Evolutionary conservation across 2,113 vertebrate species (phyloP).

Genomic region (Cettia cetti): DNA sequence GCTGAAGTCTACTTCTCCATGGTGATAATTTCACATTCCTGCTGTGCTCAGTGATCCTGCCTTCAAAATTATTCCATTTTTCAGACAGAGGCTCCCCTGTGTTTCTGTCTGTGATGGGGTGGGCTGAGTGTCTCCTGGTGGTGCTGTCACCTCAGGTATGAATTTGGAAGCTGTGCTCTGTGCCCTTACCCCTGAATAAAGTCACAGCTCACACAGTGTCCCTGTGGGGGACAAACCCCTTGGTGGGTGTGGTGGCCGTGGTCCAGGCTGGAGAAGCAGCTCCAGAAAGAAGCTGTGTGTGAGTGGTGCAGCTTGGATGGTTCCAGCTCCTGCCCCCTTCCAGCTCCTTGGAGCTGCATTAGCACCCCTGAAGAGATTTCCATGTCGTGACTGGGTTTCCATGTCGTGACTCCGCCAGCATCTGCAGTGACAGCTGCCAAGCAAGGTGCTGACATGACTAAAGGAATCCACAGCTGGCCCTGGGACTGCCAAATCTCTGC

Average conservation of each 20-base stretch:
- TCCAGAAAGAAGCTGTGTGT: neutral
- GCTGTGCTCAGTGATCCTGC: neutral
- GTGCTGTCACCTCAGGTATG: neutral
- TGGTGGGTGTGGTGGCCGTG: neutral
- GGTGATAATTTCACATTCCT: neutral
- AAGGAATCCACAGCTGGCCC: neutral
- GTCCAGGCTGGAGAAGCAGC: neutral
- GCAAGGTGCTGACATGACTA: neutral
- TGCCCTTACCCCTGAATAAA: neutral
- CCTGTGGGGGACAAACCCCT: neutral
- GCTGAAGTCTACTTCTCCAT: neutral
- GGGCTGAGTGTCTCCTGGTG: neutral
- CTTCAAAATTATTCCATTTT: neutral
- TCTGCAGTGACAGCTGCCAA: neutral
- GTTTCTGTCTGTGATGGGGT: neutral
- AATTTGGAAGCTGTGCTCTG: neutral
- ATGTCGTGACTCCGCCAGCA: accelerated
- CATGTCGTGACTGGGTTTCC: neutral
- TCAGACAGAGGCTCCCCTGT: neutral
- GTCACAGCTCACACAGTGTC: neutral
- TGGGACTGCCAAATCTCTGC: neutral
- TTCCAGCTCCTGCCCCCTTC: neutral
- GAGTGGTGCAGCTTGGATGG: neutral
- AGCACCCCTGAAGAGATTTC: neutral
- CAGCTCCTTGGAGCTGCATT: neutral